Base-by-base conservation (phyloP, 2,113 vertebrate species). In the Lamprologus sp. region DNA sequence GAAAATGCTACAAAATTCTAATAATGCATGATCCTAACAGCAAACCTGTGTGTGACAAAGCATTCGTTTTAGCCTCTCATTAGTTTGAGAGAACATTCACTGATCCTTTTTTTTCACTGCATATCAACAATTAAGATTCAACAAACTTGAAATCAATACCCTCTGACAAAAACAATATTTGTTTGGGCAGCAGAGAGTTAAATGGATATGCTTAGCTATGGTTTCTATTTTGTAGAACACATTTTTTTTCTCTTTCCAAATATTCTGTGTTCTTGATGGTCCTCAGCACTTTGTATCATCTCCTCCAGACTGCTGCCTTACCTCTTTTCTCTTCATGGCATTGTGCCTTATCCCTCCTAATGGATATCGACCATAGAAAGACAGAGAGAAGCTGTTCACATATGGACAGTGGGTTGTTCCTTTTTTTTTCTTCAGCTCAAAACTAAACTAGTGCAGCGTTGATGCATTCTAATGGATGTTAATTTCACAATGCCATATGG, bases 341-440 rank as follows among this genome's bases (percentile, higher is more conserved):
- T 42, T 82, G 63, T 65, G 77, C 65, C 49, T 91, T 79, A 86
- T 31, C 37, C 81, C 21, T 83, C 81, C 86, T 94, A 93, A 94
- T 95, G 93, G 92, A 91, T 92, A 92, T 94, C 89, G 89, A 93
- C 80, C 82, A 84, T 77, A 88, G 83, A 87, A 77, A 88, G 75
- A 47, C 51, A 85, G 84, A 91, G 86, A 79, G 23, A 65, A 53
- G 56, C 45, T 85, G 81, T 45, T 54, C 7, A 86, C 51, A 83
- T 65, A 68, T 80, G 17, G 37, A 40, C 68, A 77, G 51, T 12
- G n/a, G 42, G 31, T 51, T 55, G 60, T 28, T 84, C 82, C 28
- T 9, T 79, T 37, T 60, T 80, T 49, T 42, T 40, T 17, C 14
- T 84, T 81, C 81, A 55, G 26, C 70, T 86, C 35, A 83, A 49